Evolutionary conservation across 2,888 invertebrate species (phyloP), one percentile per base, ranked within the genome.

Genomic region (Biston stratarius): DNA sequence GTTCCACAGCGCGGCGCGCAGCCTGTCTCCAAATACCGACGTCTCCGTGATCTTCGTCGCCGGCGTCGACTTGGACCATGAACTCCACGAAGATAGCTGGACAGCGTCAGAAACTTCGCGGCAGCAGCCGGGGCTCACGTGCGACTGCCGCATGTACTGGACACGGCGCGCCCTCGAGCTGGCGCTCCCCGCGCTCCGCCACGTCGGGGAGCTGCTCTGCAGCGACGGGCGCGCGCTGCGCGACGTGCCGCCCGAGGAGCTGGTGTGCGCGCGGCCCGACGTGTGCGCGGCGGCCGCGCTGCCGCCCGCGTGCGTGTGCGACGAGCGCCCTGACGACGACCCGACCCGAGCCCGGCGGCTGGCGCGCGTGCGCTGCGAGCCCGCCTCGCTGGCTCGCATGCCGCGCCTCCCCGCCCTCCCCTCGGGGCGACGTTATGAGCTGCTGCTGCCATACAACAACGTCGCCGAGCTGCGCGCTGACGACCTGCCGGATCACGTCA

Each of bases 101-200:
- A n/a, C n/a, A n/a, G n/a, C n/a, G n/a, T n/a, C n/a, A n/a, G n/a
- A n/a, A n/a, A n/a, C n/a, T n/a, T n/a, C n/a, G n/a, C n/a, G n/a
- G n/a, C n/a, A n/a, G n/a, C n/a, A n/a, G 7, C 6, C 0, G 5
- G 1, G 0, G 6, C 57, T 87, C 80, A 95, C 95, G 72, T 94
- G 95, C 6, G 95, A 86, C 59, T 90, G 79, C 0, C 94, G 94
- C 42, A 83, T 83, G 77, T 93, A 95, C 79, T 95, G 95, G 76
- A 91, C 95, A 48, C 14, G 59, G 42, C 64, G 11, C 0, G 95
- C 95, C 40, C 92, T 79, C 78, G 78, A 42, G 8, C 95, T 95
- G 74, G 95, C 95, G 72, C 38, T 42, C 0, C 42, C 36, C n/a
- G 12, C 33, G 24, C 14, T 44, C 5, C 8, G n/a, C 5, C 12